Percentiles rank a stretch among this genome's conserved stretches.
These are phyloP conservation scores for Drosophila nr. perissopoda DNA, from an alignment of 2,888 invertebrate genomes.

Conservation along the genomic window DNA sequence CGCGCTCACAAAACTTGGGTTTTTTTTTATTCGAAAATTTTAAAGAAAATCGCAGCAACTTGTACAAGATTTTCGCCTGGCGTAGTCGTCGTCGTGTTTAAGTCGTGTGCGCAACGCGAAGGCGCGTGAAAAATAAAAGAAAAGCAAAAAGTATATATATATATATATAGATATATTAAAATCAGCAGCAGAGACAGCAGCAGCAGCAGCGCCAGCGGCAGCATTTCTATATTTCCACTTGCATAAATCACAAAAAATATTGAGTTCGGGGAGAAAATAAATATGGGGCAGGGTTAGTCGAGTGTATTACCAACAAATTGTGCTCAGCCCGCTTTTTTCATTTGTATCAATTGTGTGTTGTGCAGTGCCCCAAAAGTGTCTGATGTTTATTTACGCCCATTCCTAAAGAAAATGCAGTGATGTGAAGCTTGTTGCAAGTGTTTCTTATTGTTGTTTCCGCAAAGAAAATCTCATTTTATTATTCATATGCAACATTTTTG, in stretches of 20 bases:
- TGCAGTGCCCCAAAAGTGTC: conserved; percentile 19
- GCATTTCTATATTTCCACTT: conserved; percentile 65
- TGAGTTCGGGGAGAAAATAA: conserved; percentile 50
- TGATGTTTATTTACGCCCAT: conserved; percentile 7
- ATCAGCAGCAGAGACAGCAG: conserved; percentile 20
- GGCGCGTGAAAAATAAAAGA: conserved; percentile 70
- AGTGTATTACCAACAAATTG: conserved; percentile 42
- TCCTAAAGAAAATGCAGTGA: conserved; percentile 28
- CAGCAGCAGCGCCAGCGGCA: conserved; percentile 31
- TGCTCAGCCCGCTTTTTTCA: conserved; percentile 17
- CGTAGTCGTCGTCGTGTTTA: conserved; percentile 79
- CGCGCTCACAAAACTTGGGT: conserved; percentile 71
- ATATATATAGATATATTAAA: conserved; percentile 45
- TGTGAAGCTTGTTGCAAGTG: conserved; percentile 38
- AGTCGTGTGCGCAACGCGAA: conserved; percentile 83
- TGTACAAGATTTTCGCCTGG: conserved; percentile 60
- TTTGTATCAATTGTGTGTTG: conserved; percentile 19
- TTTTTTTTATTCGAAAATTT: conserved; percentile 43
- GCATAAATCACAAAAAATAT: conserved; percentile 32
- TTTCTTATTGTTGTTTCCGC: background rate
- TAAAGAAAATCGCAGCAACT: conserved; percentile 69
- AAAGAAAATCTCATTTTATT: conserved; percentile 9
- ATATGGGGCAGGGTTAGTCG: conserved; percentile 86
- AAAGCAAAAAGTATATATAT: conserved; percentile 31
- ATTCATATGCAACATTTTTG: conserved; percentile 43